Base-by-base conservation (phyloP, 2,113 vertebrate species). In the Pollachius pollachius region DNA sequence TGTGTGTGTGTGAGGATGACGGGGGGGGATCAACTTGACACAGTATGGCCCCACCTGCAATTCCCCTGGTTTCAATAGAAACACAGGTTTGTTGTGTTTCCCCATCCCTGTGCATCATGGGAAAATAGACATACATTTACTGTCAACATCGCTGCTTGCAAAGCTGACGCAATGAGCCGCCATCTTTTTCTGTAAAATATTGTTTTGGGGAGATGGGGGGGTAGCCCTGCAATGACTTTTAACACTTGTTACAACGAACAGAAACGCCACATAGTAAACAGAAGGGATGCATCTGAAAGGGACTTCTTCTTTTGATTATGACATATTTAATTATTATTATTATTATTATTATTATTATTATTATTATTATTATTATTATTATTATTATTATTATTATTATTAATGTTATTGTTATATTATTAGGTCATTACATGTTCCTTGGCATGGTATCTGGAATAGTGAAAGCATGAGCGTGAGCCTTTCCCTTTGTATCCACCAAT, bases 341-440 rank as follows among this genome's bases (percentile, higher is more conserved):
- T 4, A 27, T 27, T 27, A 4, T 27, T 27, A 27, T 27, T 27
- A 27, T 27, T 27, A 27, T 27, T 27, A 27, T 27, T 27, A 27
- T 27, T 27, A 27, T 3, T 27, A 27, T 27, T 4, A 27, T 27
- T 27, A 4, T 27, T 34, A 34, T 34, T 34, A 34, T 34, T 34
- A 34, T 34, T 34, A 30, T 30, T 30, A 27, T 27, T 27, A 30
- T 30, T 30, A 34, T 34, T 34, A 34, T 34, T 34, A 34, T 34
- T 34, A 7, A 5, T 34, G 6, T 34, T 34, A 34, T 34, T 34
- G 30, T 34, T 34, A 34, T 34, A 34, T 7, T 69, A 76, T 71
- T 72, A 70, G 66, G 65, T 80, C 81, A 85, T 80, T 78, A 60
- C 65, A 79, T 62, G 80, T 87, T 82, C 65, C 63, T 76, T 9